These are phyloP conservation scores for Sisor rabdophorus DNA, from an alignment of 2,113 vertebrate species.

Conservation along the genomic window DNA sequence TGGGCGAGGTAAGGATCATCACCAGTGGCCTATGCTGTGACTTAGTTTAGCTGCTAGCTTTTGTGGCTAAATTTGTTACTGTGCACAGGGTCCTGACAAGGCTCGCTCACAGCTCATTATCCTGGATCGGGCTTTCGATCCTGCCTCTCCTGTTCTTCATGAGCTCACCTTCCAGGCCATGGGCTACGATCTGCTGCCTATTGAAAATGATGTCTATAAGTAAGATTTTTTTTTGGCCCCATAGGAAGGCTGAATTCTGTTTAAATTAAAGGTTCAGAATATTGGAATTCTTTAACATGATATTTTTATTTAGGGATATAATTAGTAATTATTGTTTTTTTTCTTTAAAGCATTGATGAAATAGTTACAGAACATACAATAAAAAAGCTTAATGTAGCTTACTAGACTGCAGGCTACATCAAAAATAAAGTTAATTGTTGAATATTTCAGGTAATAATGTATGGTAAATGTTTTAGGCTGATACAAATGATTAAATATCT, in stretches of 20 bases:
- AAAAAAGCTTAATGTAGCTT: not conserved
- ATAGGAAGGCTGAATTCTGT: not conserved
- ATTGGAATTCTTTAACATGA: not conserved
- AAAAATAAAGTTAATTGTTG: too few relatives aligned
- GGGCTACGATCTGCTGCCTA: constrained; percentile 91
- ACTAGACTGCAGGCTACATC: too few relatives aligned
- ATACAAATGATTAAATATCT: too few relatives aligned
- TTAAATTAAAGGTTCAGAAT: not conserved
- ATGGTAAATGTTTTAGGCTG: too few relatives aligned
- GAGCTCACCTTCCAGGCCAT: constrained; percentile 97
- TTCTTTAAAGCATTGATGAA: not conserved
- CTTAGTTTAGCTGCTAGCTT: not conserved
- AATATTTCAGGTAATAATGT: too few relatives aligned
- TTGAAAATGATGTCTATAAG: constrained; percentile 96
- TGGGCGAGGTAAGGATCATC: constrained; percentile 84
- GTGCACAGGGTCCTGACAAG: constrained; percentile 89
- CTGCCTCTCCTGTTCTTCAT: constrained; percentile 83
- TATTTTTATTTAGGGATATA: not conserved
- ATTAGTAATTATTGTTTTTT: not conserved
- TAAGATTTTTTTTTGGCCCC: constrained; percentile 55
- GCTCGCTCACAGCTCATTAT: constrained; percentile 93
- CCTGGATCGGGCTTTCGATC: constrained; percentile 92
- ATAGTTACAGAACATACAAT: not conserved
- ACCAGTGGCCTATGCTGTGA: not conserved
- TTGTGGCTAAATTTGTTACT: not conserved